Conservation (phyloP, 2,888 invertebrate species). For the Caenorhabditis japonica region DNA sequence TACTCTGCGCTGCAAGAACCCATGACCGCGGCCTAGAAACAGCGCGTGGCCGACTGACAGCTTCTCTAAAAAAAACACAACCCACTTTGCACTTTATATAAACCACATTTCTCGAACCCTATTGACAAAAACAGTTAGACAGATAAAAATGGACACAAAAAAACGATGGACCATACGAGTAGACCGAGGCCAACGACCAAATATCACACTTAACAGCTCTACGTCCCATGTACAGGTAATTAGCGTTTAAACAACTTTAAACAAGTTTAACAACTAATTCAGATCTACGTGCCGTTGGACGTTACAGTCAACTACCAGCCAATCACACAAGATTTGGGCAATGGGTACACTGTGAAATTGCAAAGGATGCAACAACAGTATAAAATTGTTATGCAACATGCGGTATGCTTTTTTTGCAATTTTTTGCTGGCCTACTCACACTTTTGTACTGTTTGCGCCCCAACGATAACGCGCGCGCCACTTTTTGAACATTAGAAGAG, state of each 20-base stretch:
- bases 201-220: slow-evolving; percentile 31
- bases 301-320: slow-evolving; percentile 60
- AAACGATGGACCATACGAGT: slow-evolving; percentile 58
- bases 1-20: too few relatives aligned
- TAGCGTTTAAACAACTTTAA: not conserved
- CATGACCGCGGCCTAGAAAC: too few relatives aligned
- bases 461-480: too few relatives aligned
- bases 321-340: slow-evolving; percentile 48
- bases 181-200: slow-evolving; percentile 57
- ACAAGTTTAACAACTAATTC: slow-evolving; percentile 14
- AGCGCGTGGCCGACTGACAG: too few relatives aligned
- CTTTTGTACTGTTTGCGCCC: too few relatives aligned
- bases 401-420: slow-evolving; percentile 26
- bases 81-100: too few relatives aligned
- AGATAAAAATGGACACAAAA: slow-evolving; percentile 45
- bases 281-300: slow-evolving; percentile 61
- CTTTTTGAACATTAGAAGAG: too few relatives aligned
- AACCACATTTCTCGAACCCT: too few relatives aligned
- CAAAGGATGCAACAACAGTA: slow-evolving; percentile 65
- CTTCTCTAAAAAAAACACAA: too few relatives aligned
- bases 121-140: too few relatives aligned
- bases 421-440: too few relatives aligned
- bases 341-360: slow-evolving; percentile 52
- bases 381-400: slow-evolving; percentile 61
- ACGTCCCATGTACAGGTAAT: slow-evolving; percentile 51